Evolutionary conservation across 2,797 vertebrate species (phyloP), one percentile per base, ranked within the genome.

Genomic region (Falco novaeseelandiae): DNA sequence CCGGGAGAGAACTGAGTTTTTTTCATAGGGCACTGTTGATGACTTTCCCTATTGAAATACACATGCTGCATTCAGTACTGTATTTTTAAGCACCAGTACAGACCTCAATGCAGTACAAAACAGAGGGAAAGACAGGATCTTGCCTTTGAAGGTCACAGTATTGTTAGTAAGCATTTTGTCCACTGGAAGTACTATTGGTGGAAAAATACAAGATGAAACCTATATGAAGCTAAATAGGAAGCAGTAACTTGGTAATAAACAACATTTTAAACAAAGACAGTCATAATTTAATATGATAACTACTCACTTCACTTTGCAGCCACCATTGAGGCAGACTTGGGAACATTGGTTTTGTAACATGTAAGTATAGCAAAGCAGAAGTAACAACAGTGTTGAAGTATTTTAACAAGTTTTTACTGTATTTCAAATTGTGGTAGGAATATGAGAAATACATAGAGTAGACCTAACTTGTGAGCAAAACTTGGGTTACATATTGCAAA

Each of bases 91-190:
- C 32, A 58, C 10, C 3, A 30, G 38, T 49, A 71, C 14, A 65
- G 78, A 87, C 16, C 18, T 96, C 65, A 87, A 3, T 74, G 90
- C 88, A 83, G 46, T 88, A 69, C 21, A 69, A 87, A 96, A 88
- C 61, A 71, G 36, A 87, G 14, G 3, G 40, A 66, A 90, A 94
- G 54, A 49, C 12, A 66, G 6, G 4, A 82, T 85, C 54, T 76
- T 95, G 59, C 22, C 49, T 93, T 87, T 95, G 93, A 96, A 97
- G 94, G 90, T 91, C 96, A 92, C 29, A 4, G 25, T 44, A 25
- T 58, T 87, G 34, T 76, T 94, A 89, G 61, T 81, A 80, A 87
- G 78, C 65, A 69, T 74, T 95, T 74, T 59, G 20, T 74, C 30
- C n/a, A 26, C 27, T 78, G 40, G 9, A 94, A 78, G 19, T 74